Base-by-base conservation (phyloP, 2,888 invertebrate genomes). In the Cheilosia scutellata region DNA sequence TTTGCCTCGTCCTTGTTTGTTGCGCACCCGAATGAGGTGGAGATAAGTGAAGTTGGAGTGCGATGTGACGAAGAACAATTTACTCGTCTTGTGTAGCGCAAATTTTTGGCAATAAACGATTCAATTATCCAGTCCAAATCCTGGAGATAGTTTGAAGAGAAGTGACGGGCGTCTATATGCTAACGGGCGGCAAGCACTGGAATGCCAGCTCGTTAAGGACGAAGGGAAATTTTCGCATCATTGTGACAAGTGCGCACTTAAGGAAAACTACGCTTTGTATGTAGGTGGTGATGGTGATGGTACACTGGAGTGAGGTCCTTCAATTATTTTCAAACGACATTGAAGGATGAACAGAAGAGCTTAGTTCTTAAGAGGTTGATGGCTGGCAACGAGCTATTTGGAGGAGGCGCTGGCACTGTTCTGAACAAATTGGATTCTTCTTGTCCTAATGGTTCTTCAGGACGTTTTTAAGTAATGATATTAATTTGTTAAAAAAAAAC, bases 41-140 rank as follows among this genome's bases (percentile, higher is more conserved):
- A 20, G 20, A 37, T 53, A 29, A n/a, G 20, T 11, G 37, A 27
- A 31, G 25, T 25, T 11, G 37, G 33, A 20, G 25, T 20, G 42
- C 62, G 40, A 49, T 57, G 40, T 27, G 76, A 40, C 53, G 47
- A 25, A 71, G 66, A 74, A 70, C 74, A 76, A 77, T 82, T 77
- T 77, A 70, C 70, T 79, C 27, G 75, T 75, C 51, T 47, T 70
- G 70, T 51, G 74, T 63, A 83, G 78, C 44, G 44, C 44, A 78
- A 68, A 65, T 75, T 79, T 79, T 79, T 79, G 83, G 79, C 83
- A 79, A 71, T 79, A 79, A 84, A 75, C 79, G 79, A 84, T 79
- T 79, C 70, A 84, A 84, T 84, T 84, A 84, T 84, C 68, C 70
- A 84, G 65, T 70, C 70, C 57, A 57, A 79, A 29, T 70, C 62